These are phyloP conservation scores for Tridacna gigas DNA, from an alignment of 2,888 invertebrate species.

Conservation along the genomic window DNA sequence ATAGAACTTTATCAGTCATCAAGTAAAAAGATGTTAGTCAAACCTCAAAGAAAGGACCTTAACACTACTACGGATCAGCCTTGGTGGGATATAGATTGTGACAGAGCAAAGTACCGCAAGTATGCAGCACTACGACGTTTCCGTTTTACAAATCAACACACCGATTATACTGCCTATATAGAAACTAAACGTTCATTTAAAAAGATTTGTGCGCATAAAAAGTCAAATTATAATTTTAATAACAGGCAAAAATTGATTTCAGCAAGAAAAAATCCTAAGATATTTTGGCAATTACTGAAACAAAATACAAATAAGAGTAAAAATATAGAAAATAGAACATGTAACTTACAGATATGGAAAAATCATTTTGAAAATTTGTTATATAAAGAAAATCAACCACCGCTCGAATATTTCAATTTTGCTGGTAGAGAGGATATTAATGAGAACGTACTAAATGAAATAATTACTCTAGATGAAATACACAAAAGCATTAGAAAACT, in stretches of 20 bases:
- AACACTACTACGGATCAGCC: neutral
- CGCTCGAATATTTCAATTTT: neutral
- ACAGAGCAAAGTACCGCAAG: slow-evolving; percentile 1
- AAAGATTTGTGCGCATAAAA: neutral
- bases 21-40: neutral
- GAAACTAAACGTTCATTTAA: neutral
- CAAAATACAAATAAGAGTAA: neutral
- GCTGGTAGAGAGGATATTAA: neutral
- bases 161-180: neutral
- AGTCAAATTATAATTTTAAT: neutral
- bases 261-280: neutral
- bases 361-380: neutral
- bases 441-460: neutral
- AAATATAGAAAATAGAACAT: neutral
- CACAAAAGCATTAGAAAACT: neutral
- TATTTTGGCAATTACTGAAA: neutral
- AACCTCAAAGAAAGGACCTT: neutral
- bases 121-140: neutral
- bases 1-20: neutral
- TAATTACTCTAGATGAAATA: slow-evolving; percentile 20
- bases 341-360: neutral
- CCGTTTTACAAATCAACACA: neutral
- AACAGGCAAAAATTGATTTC: neutral
- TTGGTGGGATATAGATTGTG: slow-evolving; percentile 4
- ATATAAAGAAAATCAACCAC: neutral